Base-by-base conservation (phyloP, 2,113 vertebrate genomes). In the Ovis canadensis region DNA sequence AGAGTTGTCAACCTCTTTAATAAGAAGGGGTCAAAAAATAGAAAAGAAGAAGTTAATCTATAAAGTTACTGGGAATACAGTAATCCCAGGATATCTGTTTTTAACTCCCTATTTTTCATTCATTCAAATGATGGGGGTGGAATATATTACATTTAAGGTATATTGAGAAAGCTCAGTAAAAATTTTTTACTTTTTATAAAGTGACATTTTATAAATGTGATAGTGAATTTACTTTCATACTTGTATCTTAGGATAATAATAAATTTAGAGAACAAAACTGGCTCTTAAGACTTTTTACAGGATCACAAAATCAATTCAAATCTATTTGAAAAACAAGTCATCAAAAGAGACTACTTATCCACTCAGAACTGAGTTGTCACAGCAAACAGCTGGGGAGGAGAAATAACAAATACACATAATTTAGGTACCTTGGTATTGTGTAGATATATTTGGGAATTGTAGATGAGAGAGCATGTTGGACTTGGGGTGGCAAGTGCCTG, bases 261-360 rank as follows among this genome's bases (percentile, higher is more conserved):
- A 88, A 55, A 84, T 89, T 92, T 67, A 50, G 33, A 90, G 40
- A 90, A 92, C 6, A 97, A 89, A 89, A 95, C 64, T 67, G 55
- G 88, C 12, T 67, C 21, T 43, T 50, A 59, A 52, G 50, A 77
- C 55, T 89, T 92, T 77, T 55, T 87, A 78, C 48, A 60, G 29
- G 7, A 57, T 92, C 55, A 92, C 48, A 92, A 92, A 91, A 88
- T 77, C 29, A 52, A 62, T 15, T 92, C 45, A 84, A 88, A 84
- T 88, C 77, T 88, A 78, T 36, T 64, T 40, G 77, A 64, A 86
- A 94, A 95, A 64, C 48, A 40, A 84, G 43, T 92, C 71, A 71
- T 64, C 48, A 78, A 84, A 83, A 89, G 64, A 88, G 27, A 89
- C 6, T 84, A 62, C 13, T 50, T 71, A 71, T 59, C n/a, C 21